phyloP scores from a whole-genome alignment of 2,888 invertebrate species.

The Microplitis manilae region DNA sequence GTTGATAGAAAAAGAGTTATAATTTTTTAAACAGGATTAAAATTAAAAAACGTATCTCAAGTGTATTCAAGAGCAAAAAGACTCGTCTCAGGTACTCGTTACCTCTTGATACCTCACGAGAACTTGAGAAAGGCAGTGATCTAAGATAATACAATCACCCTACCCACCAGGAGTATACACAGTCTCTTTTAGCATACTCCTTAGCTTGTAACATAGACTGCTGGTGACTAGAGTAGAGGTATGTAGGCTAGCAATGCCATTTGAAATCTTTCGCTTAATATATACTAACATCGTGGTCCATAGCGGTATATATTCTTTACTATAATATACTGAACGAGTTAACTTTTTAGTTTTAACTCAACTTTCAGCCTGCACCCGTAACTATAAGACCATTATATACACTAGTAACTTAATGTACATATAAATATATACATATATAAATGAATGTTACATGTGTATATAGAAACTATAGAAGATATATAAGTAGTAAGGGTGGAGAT shows the following conservation, averaged over 20 bases:
- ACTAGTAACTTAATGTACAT: background rate
- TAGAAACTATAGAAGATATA: too few relatives aligned
- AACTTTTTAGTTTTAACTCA: background rate
- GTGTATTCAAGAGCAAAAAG: background rate
- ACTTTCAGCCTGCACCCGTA: constrained; percentile 5
- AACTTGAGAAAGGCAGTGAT: background rate
- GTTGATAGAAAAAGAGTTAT: background rate
- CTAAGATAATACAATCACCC: background rate
- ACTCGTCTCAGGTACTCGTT: background rate
- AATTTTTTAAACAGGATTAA: constrained; percentile 15
- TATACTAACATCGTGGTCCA: constrained; percentile 24
- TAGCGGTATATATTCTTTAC: constrained; percentile 40
- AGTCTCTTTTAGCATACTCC: background rate
- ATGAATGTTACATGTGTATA: background rate
- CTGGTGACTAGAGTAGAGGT: background rate
- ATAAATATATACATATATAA: background rate
- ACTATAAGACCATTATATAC: constrained; percentile 10
- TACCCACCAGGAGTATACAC: background rate
- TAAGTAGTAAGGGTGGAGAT: constrained; percentile 33
- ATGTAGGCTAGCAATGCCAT: constrained; percentile 69
- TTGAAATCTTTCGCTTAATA: constrained; percentile 49
- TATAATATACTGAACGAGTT: background rate
- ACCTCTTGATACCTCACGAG: background rate
- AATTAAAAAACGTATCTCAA: constrained; percentile 19
- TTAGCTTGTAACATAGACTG: background rate